Conservation (phyloP, 1,140 invertebrate genomes). For the Drosophila bocki region DNA sequence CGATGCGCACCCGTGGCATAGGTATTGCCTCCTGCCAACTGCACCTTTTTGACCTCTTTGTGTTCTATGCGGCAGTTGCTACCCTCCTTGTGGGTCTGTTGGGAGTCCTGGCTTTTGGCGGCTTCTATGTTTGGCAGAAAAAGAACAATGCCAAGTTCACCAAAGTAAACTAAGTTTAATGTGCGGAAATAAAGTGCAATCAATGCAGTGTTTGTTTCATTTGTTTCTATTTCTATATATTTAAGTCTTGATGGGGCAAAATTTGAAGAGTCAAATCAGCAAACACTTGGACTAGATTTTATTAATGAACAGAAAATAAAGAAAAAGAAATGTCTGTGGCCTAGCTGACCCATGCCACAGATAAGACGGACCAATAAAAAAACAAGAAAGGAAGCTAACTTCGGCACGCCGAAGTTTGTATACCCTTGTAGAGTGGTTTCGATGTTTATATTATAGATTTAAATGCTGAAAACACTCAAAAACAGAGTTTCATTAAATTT, state of each 20-base stretch:
- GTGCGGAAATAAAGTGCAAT: conserved; percentile 1
- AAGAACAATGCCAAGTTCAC: conserved; percentile 47
- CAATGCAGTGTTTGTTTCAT: not conserved
- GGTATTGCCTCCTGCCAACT: conserved; percentile 65
- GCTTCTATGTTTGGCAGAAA: conserved; percentile 43
- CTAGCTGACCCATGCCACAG: not conserved
- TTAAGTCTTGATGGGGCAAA: not conserved
- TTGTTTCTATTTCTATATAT: no score
- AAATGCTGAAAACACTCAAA: no score
- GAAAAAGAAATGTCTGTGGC: not conserved
- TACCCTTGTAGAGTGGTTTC: no score
- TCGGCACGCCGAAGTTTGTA: no score
- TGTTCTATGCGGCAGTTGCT: conserved; percentile 57
- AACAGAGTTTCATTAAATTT: no score
- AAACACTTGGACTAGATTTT: not conserved
- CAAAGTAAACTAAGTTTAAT: conserved; percentile 62
- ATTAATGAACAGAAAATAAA: not conserved
- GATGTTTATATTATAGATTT: no score
- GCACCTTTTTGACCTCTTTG: conserved; percentile 71
- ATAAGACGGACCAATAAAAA: not conserved
- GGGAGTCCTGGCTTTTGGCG: conserved; percentile 32
- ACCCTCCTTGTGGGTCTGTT: conserved; percentile 34
- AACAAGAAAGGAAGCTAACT: no score
- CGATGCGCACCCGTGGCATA: conserved; percentile 63
- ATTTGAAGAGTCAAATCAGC: not conserved